Base-by-base conservation (phyloP, 2,113 vertebrate species). In the Neolamprologus modestus region DNA sequence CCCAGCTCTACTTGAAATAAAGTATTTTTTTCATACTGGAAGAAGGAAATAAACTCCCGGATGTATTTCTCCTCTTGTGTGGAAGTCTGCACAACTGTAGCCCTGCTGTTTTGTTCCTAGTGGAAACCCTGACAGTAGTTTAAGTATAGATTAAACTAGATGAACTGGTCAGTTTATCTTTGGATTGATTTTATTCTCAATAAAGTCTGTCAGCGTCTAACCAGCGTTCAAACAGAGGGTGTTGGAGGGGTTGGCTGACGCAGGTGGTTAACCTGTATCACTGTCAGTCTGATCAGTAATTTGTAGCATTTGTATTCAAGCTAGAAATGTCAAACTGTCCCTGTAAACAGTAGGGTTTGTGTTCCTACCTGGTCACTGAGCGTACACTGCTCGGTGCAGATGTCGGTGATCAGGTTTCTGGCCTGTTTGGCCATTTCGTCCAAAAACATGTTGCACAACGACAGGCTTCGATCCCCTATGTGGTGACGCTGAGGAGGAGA, bases 341-440 rank as follows among this genome's bases (percentile, higher is more conserved):
- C 9, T 40, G 21, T 28, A 47, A 45, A 3, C n/a, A 17, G 1
- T 5, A 0, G 17, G n/a, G 11, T 55, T 24, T 81, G 84, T 54
- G 78, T 21, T n/a, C 40, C 24, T 83, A 99, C 99, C 98, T 99
- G 98, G 94, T 99, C 99, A 83, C 98, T 99, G 82, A 99, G 97
- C 0, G 98, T 99, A 92, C 99, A 99, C 4, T 99, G 98, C 68
- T 99, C 99, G 59, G 99, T 99, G 96, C 98, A 99, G 96, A 99
- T 99, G 91, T 99, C 98, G 12, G 98, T 99, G 94, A 99, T 99
- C 84, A 99, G 98, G 96, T 99, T 99, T 73, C 98, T 95, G 89
- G 98, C 99, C 91, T 99, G 98, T 83, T 99, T 99, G 13, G 99
- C 99, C 99, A 99, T 99, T 96, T 99, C 99, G 88, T 99, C 99